Conservation (phyloP, 2,113 vertebrate species). For the Gobiocypris rarus region DNA sequence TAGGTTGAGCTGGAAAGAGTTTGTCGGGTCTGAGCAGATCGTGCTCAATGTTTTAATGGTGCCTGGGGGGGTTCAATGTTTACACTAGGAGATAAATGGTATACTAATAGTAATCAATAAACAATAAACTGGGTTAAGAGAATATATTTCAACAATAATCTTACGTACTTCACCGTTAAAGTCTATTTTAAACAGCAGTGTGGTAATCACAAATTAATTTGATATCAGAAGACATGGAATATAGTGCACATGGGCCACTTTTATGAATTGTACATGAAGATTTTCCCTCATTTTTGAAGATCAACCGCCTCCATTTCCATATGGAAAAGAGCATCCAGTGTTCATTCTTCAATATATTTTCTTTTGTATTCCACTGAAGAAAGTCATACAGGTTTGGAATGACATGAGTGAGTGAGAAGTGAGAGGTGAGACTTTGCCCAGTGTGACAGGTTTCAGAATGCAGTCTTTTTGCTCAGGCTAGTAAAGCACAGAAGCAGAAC, state of each 20-base stretch:
- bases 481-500: slow-evolving; percentile 27
- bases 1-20: too few species aligned
- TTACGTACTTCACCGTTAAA: too few species aligned
- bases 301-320: not conserved
- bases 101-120: too few species aligned
- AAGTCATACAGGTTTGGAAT: not conserved
- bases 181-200: too few species aligned
- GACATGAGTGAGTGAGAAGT: not conserved
- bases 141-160: too few species aligned
- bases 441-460: not conserved
- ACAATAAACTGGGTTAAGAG: too few species aligned
- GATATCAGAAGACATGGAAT: not conserved
- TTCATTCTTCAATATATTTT: not conserved
- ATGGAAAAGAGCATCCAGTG: not conserved
- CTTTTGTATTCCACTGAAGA: not conserved
- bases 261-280: not conserved
- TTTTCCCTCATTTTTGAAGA: not conserved
- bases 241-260: not conserved
- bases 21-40: too few species aligned
- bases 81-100: too few species aligned
- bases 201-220: not conserved
- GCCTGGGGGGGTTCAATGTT: too few species aligned
- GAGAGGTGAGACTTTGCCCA: not conserved
- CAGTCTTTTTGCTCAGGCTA: slow-evolving; percentile 12
- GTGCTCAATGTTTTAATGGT: too few species aligned